Evolutionary conservation across 2,888 invertebrate species (phyloP), one percentile per base, ranked within the genome.

Genomic region (Folsomia candida): DNA sequence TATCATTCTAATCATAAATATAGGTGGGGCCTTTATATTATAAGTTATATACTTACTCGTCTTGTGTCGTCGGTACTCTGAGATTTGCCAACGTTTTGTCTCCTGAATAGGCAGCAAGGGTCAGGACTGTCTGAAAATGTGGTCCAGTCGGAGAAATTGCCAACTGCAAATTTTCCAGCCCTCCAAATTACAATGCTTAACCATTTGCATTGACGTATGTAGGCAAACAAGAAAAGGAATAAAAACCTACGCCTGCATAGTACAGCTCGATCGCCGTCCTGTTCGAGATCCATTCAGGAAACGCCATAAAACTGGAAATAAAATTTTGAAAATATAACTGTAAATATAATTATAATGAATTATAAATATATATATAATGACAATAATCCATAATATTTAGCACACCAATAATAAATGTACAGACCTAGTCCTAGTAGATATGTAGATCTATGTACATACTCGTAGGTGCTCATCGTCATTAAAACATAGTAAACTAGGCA

Each of bases 241-340:
- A 47, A 9, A 72, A 29, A n/a, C 65, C 62, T 63, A 77, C 75
- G 28, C 87, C 87, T 76, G 86, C 85, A 81, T 92, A 92, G 82
- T 89, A 89, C 27, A 86, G 85, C 81, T 92, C 89, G 51, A 94
- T 84, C 78, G 88, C 86, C 2, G 86, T 84, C 0, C 85, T 82
- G 65, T 90, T 87, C 67, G 88, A 86, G 79, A 92, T 88, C 88
- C 91, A 92, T 73, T 91, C 89, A 9, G 93, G 92, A 84, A 90
- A 93, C 27, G 92, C 93, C 66, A 93, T 91, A 81, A 90, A 89
- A n/a, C n/a, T n/a, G n/a, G n/a, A n/a, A n/a, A n/a, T n/a, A n/a
- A n/a, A n/a, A n/a, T n/a, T n/a, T n/a, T n/a, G n/a, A n/a, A n/a
- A n/a, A n/a, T n/a, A n/a, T n/a, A n/a, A n/a, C n/a, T n/a, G n/a